Base-by-base conservation (phyloP, 2,888 invertebrate genomes). In the Cryptops parisi region DNA sequence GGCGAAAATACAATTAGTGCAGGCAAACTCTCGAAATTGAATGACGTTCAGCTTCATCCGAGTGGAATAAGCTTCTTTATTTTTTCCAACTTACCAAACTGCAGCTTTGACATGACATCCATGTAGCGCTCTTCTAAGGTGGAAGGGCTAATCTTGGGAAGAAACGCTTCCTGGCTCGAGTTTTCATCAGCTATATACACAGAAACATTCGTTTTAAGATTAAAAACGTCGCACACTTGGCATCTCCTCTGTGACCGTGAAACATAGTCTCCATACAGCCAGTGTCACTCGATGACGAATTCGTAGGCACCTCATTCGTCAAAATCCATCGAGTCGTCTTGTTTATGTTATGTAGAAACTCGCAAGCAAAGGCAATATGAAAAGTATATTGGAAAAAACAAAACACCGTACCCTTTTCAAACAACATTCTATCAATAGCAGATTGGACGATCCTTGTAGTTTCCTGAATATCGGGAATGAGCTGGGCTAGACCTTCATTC, bases 401-500 rank as follows among this genome's bases (percentile, higher is more conserved):
- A 33, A 33, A 33, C 33, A 33, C 15, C 15, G 15, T 33, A 33
- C 6, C 15, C 33, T 33, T 9, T 33, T 33, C 33, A 33, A 33
- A 33, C 53, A 53, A 60, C 57, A 52, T 43, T 54, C 60, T 59
- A 58, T 58, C 62, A 55, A 45, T 62, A 47, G 55, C 60, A 59
- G 26, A 65, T 62, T 70, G 66, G 40, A 74, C 74, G 47, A 73
- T 66, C 46, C 63, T 60, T 3, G 72, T 72, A 1, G 74, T 74
- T 45, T 76, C 81, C 70, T 89, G 89, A 64, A 91, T 90, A 65
- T 91, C 90, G 0, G 88, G 89, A 67, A 91, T 90, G 38, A 91
- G 75, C 54, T 83, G 75, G 0, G 90, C 89, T 47, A 91, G 72
- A 1, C 90, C 90, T 67, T 90, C 91, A 64, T 88, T 89, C 59